These are phyloP conservation scores for Pithys albifrons DNA, from an alignment of 2,113 vertebrate genomes.

Conservation along the genomic window DNA sequence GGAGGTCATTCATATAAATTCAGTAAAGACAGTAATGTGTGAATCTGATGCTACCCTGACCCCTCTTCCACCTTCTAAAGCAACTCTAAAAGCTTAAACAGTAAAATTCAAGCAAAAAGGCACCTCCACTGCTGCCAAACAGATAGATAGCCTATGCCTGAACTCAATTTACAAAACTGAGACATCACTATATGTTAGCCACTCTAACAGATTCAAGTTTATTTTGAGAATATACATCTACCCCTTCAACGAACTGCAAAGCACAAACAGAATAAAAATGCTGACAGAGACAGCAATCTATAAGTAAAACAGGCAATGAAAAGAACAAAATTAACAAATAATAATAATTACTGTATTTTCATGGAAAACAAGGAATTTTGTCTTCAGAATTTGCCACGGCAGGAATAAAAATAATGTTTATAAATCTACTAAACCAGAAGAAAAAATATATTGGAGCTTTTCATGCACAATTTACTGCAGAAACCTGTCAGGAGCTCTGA, in stretches of 20 bases:
- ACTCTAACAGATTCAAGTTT: constrained; percentile 81
- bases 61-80: constrained; percentile 74
- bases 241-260: constrained; percentile 67
- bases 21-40: constrained; percentile 82
- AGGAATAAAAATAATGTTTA: neutral
- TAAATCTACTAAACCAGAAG: constrained; percentile 34
- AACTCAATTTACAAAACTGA: constrained; percentile 84
- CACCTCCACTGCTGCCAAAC: constrained; percentile 77
- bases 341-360: neutral
- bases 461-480: constrained; percentile 23
- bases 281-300: constrained; percentile 51
- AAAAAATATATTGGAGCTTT: constrained; percentile 12
- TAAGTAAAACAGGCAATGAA: constrained; percentile 35
- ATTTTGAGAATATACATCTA: constrained; percentile 80
- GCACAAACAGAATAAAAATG: constrained; percentile 69
- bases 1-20: constrained; percentile 84
- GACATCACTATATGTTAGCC: constrained; percentile 80
- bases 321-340: constrained; percentile 43
- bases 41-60: constrained; percentile 79
- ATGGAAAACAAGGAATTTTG: neutral
- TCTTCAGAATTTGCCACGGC: neutral
- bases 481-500: constrained; percentile 49
- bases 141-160: constrained; percentile 81
- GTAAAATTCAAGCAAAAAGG: constrained; percentile 79
- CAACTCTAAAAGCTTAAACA: constrained; percentile 79